Conservation (phyloP, 2,888 invertebrate species). For the Gibbula magus region DNA sequence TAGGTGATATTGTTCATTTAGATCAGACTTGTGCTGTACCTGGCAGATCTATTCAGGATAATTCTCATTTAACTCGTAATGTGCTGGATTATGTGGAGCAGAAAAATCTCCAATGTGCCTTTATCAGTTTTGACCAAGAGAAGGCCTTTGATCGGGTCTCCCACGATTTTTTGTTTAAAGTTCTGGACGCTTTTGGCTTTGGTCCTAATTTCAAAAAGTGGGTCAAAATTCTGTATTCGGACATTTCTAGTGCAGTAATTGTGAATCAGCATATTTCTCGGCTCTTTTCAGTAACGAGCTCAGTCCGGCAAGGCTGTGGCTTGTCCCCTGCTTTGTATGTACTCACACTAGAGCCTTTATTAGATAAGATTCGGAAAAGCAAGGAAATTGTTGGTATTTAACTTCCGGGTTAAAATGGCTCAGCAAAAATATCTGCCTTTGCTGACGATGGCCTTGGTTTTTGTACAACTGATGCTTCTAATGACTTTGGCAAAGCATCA, state of each 20-base stretch:
- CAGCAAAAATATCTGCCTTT: slow-evolving; percentile 11
- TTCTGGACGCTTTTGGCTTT: slow-evolving; percentile 45
- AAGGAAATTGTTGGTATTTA: neutral
- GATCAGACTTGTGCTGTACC: neutral
- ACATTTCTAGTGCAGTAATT: slow-evolving; percentile 40
- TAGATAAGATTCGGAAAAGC: slow-evolving; percentile 14
- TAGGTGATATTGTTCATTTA: neutral
- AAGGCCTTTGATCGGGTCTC: slow-evolving; percentile 53
- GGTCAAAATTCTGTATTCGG: slow-evolving; percentile 45
- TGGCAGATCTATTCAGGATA: slow-evolving; percentile 40
- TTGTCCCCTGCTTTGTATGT: slow-evolving; percentile 27
- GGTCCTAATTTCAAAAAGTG: slow-evolving; percentile 39
- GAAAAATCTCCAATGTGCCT: slow-evolving; percentile 38
- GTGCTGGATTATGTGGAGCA: slow-evolving; percentile 43
- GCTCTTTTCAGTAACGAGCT: neutral
- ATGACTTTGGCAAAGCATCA: slow-evolving; percentile 21
- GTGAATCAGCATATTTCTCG: slow-evolving; percentile 42
- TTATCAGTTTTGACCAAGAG: slow-evolving; percentile 50
- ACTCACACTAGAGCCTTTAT: slow-evolving; percentile 23
- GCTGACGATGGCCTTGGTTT: slow-evolving; percentile 29
- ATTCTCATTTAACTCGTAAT: slow-evolving; percentile 42
- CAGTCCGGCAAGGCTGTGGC: slow-evolving; percentile 17
- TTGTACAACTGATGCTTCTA: slow-evolving; percentile 20
- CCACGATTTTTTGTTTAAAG: slow-evolving; percentile 43
- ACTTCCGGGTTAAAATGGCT: slow-evolving; percentile 4